Evolutionary conservation across 2,888 invertebrate species (phyloP), one percentile per base, ranked within the genome.

Genomic region (Odontomyia ornata): DNA sequence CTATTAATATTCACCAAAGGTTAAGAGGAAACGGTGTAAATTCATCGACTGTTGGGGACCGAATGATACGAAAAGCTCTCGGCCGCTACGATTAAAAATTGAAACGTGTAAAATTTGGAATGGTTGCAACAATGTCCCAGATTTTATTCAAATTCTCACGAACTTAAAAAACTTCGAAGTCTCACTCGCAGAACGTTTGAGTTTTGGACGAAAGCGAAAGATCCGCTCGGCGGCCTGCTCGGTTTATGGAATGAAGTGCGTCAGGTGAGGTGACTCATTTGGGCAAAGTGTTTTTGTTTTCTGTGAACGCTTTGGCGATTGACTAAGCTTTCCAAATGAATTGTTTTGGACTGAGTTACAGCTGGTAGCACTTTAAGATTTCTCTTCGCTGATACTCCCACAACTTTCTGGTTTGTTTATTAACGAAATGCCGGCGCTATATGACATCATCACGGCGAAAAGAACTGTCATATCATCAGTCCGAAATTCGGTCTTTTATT

Each of bases 21-120:
- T 30, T 30, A 64, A n/a, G 18, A 67, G 13, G 9, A 67, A 46
- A 13, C 46, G 67, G 23, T 21, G 21, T 23, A 23, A 2, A 43
- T 1, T 36, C 67, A 67, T 67, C 67, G 67, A 67, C 67, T 43
- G 15, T 18, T 43, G 43, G 2, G n/a, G 18, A 18, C 60, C n/a
- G 25, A 60, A 21, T 60, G 25, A 25, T 60, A 9, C 60, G 7
- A 21, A 52, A 60, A 60, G 60, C 23, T 60, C 11, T 60, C 25
- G 11, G 1, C 60, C 23, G 25, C 7, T 0, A 18, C 60, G 60
- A 25, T 36, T 5, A 60, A 60, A 7, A 23, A 60, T 23, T 60
- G 25, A 60, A 52, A 25, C 60, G 60, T 60, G 23, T 18, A 25
- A 11, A 60, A 25, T 60, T 60, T 52, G 43, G 43, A 43, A 43